These are phyloP conservation scores for Coleophora deauratella DNA, from an alignment of 2,888 invertebrate genomes.

Conservation along the genomic window DNA sequence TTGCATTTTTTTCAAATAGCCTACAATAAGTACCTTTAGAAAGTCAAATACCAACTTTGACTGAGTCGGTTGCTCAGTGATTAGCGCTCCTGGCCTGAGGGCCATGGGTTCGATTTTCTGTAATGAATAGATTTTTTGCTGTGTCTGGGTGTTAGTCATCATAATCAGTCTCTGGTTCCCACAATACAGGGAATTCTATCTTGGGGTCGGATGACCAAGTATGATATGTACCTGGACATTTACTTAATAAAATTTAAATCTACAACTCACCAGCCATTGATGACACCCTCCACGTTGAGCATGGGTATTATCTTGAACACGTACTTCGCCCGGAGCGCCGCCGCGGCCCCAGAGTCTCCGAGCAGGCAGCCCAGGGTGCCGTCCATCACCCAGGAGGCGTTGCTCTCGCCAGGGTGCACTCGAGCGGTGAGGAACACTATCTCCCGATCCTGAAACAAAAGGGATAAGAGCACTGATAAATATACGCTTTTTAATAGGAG, in stretches of 20 bases:
- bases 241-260: not conserved
- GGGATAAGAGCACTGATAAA: not conserved
- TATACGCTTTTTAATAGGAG: conserved; percentile 3
- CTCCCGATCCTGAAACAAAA: conserved; percentile 69
- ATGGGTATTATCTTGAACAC: conserved; percentile 92
- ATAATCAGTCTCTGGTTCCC: too few relatives aligned
- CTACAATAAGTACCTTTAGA: too few relatives aligned
- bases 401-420: conserved; percentile 92
- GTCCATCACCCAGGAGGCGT: conserved; percentile 92
- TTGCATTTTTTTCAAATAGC: too few relatives aligned
- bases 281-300: conserved; percentile 91
- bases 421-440: conserved; percentile 83
- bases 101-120: too few relatives aligned
- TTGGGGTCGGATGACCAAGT: too few relatives aligned
- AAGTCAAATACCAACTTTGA: too few relatives aligned
- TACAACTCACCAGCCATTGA: conserved; percentile 86
- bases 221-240: too few relatives aligned
- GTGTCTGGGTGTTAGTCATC: too few relatives aligned
- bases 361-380: conserved; percentile 81
- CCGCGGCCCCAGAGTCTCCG: conserved; percentile 70
- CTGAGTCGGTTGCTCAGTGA: too few relatives aligned
- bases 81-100: too few relatives aligned
- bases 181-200: too few relatives aligned
- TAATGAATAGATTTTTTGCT: too few relatives aligned
- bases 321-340: conserved; percentile 78